Percentiles rank a stretch among this genome's conserved stretches.
Evolutionary conservation across 2,888 invertebrate genomes (phyloP).

Genomic region (Hedychridium roseum): DNA sequence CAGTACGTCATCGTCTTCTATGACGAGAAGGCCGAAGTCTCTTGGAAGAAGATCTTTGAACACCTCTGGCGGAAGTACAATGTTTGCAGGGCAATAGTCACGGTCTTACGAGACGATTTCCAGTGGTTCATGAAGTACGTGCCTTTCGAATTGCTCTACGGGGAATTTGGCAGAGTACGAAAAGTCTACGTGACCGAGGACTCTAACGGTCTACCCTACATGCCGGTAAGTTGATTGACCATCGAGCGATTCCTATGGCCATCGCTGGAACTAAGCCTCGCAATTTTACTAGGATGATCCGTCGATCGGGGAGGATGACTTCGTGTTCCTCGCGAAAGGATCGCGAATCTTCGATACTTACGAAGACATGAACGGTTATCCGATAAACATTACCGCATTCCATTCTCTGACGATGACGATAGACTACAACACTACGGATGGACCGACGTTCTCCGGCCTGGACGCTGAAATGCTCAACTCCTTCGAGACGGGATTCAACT

Average conservation of each 20-base stretch:
- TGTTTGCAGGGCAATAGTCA: slow-evolving; percentile 21
- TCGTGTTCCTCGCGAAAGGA: neutral
- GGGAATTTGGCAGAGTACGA: slow-evolving; percentile 21
- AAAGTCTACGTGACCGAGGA: slow-evolving; percentile 13
- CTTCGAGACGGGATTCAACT: slow-evolving; percentile 27
- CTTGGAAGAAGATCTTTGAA: slow-evolving; percentile 19
- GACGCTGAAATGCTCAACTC: slow-evolving; percentile 31
- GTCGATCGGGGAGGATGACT: too few relatives aligned
- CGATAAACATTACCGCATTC: slow-evolving; percentile 21
- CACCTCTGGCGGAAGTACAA: slow-evolving; percentile 33
- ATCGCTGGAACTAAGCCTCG: too few relatives aligned
- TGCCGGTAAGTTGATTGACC: too few relatives aligned
- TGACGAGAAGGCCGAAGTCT: neutral
- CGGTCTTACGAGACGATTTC: slow-evolving; percentile 29
- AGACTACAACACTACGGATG: neutral
- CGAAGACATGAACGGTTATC: slow-evolving; percentile 23
- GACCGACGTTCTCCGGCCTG: slow-evolving; percentile 18
- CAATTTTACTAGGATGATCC: too few relatives aligned
- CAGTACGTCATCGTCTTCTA: slow-evolving; percentile 33
- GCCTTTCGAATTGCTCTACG: slow-evolving; percentile 24
- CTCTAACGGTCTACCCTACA: too few relatives aligned
- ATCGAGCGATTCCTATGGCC: too few relatives aligned
- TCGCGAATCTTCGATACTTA: slow-evolving; percentile 27
- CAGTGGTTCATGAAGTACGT: slow-evolving; percentile 30
- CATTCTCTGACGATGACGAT: slow-evolving; percentile 47